Conservation (phyloP, 2,113 vertebrate species). For the Lagopus muta region DNA sequence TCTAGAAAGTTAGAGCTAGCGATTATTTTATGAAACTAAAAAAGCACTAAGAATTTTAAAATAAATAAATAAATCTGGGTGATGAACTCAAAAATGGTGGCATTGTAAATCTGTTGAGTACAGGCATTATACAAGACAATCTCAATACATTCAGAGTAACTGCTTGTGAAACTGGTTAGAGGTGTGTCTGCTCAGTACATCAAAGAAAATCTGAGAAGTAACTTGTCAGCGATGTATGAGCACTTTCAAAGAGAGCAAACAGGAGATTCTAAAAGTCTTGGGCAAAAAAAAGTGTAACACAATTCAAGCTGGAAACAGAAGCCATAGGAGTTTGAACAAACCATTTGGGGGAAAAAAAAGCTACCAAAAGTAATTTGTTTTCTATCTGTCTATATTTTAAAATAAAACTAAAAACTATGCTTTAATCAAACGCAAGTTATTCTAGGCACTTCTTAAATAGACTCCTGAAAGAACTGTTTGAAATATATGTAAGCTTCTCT, state of each 20-base stretch:
- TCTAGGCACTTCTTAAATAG: neutral
- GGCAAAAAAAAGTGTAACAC: neutral
- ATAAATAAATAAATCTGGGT: neutral
- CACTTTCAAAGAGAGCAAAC: constrained; percentile 9
- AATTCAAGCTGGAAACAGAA: neutral
- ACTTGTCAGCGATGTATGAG: neutral
- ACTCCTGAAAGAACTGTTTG: neutral
- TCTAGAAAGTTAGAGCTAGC: neutral
- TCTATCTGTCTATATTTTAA: neutral
- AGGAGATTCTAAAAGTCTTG: neutral
- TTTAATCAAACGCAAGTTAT: neutral
- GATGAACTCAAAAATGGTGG: neutral
- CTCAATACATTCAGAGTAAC: neutral
- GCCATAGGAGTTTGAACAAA: neutral
- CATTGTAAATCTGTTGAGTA: neutral
- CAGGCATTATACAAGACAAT: neutral
- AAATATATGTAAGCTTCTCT: neutral
- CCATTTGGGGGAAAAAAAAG: neutral
- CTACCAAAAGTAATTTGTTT: neutral
- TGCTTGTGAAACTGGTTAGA: constrained; percentile 42
- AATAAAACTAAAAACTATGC: neutral
- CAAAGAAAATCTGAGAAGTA: constrained; percentile 21
- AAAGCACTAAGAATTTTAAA: neutral
- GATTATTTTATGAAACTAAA: neutral
- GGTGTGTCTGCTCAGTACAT: neutral